A percentile compares a stretch with the other conserved stretches of the same genome.
phyloP scores from a whole-genome alignment of 2,113 vertebrate species.

The Malaclemys terrapin region DNA sequence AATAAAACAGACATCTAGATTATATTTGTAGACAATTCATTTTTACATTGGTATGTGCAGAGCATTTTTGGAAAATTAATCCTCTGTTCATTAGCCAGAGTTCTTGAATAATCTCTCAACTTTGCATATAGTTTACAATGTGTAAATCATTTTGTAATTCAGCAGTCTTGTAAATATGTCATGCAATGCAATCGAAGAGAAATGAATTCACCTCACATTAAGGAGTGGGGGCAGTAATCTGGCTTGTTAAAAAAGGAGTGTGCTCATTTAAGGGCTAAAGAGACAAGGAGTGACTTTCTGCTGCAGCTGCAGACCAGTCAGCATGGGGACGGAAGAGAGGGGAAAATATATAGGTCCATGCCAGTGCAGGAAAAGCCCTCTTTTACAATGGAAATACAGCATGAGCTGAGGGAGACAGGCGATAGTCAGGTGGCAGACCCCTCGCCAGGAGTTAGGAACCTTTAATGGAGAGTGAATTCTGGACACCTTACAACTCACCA shows the following conservation, averaged over 20 bases:
- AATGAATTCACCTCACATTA: background rate
- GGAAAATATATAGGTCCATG: background rate
- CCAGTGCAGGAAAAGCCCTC: background rate
- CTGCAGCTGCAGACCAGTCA: too few species aligned
- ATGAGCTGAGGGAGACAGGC: background rate
- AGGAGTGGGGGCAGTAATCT: too few species aligned
- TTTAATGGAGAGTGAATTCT: background rate
- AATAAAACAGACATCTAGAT: background rate
- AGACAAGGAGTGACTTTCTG: too few species aligned
- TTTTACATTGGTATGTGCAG: background rate
- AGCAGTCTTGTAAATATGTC: background rate
- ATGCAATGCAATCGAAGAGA: background rate
- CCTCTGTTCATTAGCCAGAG: background rate
- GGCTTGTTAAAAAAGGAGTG: too few species aligned
- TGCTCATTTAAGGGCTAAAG: too few species aligned
- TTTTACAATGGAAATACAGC: background rate
- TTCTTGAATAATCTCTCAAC: background rate
- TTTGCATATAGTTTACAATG: background rate
- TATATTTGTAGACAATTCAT: background rate
- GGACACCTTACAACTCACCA: background rate
- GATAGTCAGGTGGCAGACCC: background rate
- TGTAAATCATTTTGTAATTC: background rate
- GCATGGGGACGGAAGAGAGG: too few species aligned
- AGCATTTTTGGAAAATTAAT: background rate
- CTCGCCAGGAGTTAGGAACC: background rate